Conservation (phyloP, 1,140 invertebrate species). For the Hestina assimilis region DNA sequence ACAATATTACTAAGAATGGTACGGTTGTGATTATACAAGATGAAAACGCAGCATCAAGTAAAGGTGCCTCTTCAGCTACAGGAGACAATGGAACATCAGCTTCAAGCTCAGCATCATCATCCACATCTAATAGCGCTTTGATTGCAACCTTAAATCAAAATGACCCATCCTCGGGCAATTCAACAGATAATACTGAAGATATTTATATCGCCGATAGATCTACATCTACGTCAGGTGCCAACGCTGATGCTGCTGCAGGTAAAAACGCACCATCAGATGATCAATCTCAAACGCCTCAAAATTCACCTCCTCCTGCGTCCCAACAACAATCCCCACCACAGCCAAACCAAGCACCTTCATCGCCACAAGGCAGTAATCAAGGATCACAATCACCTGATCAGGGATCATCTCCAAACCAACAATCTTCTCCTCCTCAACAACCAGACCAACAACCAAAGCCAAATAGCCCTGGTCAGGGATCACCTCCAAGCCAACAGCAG, state of each 20-base stretch:
- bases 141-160: slow-evolving; percentile 26
- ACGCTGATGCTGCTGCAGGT: slow-evolving; percentile 1
- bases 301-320: no score
- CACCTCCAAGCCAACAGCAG: not conserved
- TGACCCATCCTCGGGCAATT: not conserved
- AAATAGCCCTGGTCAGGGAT: not conserved
- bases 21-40: slow-evolving; percentile 31
- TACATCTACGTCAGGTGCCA: slow-evolving; percentile 5
- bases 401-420: not conserved
- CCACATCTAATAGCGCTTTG: slow-evolving; percentile 25
- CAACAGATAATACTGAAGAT: slow-evolving; percentile 20
- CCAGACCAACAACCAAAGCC: no score
- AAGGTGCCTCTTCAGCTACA: slow-evolving; percentile 16
- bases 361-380: no score
- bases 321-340: no score
- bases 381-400: no score
- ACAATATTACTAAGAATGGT: slow-evolving; percentile 10
- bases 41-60: slow-evolving; percentile 22
- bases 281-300: no score
- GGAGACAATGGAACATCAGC: slow-evolving; percentile 6
- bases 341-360: no score
- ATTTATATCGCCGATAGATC: slow-evolving; percentile 30
- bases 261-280: not conserved
- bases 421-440: not conserved
- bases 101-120: slow-evolving; percentile 19